These are phyloP conservation scores for Notechis scutatus DNA, from an alignment of 2,113 vertebrate species.

Conservation along the genomic window DNA sequence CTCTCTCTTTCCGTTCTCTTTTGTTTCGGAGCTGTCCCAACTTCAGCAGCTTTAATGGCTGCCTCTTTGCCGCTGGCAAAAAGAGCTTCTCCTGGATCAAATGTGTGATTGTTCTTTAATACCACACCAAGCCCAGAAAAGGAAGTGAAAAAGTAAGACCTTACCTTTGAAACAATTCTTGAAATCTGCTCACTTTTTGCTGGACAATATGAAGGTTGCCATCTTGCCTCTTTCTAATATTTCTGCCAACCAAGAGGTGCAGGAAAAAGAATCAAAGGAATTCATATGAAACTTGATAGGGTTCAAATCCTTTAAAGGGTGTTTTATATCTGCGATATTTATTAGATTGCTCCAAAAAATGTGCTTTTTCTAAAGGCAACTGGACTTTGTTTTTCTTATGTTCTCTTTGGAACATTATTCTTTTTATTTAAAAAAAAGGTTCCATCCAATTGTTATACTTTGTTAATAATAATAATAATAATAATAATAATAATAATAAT, in stretches of 20 bases:
- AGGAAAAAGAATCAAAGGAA: background rate
- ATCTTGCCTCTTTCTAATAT: background rate
- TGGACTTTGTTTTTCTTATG: background rate
- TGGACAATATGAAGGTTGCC: background rate
- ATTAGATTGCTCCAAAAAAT: background rate
- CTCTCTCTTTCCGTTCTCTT: too few relatives aligned
- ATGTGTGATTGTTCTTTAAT: background rate
- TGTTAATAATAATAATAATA: background rate
- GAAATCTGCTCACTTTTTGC: background rate
- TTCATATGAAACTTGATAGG: background rate
- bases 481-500: too few relatives aligned
- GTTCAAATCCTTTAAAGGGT: background rate
- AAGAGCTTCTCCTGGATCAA: background rate
- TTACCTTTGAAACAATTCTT: background rate
- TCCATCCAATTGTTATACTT: background rate
- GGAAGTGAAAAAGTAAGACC: background rate
- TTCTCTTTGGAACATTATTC: background rate
- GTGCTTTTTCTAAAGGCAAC: background rate
- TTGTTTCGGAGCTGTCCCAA: too few relatives aligned
- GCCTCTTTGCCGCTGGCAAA: too few relatives aligned
- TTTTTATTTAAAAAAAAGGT: background rate
- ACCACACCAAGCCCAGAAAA: background rate
- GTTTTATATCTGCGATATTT: background rate
- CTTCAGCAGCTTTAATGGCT: too few relatives aligned
- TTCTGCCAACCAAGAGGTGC: background rate